A percentile compares a stretch with the other conserved stretches of the same genome.
Conservation (phyloP, 2,113 vertebrate species). For the Cyrtonyx montezumae region DNA sequence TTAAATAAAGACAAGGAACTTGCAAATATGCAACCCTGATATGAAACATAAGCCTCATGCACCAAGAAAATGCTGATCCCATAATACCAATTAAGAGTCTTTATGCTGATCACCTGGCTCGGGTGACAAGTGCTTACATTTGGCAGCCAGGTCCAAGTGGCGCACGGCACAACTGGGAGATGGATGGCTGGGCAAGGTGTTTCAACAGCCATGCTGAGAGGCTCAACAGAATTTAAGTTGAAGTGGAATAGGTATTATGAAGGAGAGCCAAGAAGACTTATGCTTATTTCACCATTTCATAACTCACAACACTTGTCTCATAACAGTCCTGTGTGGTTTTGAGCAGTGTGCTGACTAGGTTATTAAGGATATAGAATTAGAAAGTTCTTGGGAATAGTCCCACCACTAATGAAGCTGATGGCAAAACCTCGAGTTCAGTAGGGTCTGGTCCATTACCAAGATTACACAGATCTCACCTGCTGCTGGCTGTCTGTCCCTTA, state of each 20-base stretch:
- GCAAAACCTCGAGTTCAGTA: neutral
- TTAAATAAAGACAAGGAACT: neutral
- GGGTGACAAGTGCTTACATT: neutral
- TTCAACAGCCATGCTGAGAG: neutral
- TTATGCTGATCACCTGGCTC: conserved; percentile 11
- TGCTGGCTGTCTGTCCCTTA: neutral
- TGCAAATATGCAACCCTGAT: neutral
- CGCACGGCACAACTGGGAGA: conserved; percentile 30
- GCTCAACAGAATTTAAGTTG: conserved; percentile 36
- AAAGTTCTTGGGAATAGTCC: neutral
- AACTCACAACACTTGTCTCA: neutral
- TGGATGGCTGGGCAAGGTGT: neutral
- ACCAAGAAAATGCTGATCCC: neutral
- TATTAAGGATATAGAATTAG: neutral
- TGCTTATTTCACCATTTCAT: conserved; percentile 54
- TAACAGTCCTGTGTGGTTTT: neutral
- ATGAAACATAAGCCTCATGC: neutral
- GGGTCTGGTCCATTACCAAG: neutral
- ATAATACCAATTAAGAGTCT: neutral
- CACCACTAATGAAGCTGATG: neutral
- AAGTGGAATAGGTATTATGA: neutral
- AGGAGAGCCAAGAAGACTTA: conserved; percentile 21
- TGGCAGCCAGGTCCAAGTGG: neutral
- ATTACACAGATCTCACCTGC: neutral
- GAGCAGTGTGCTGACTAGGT: neutral